phyloP scores from a whole-genome alignment of 2,888 invertebrate species.

The Ichneumoninae sp. region DNA sequence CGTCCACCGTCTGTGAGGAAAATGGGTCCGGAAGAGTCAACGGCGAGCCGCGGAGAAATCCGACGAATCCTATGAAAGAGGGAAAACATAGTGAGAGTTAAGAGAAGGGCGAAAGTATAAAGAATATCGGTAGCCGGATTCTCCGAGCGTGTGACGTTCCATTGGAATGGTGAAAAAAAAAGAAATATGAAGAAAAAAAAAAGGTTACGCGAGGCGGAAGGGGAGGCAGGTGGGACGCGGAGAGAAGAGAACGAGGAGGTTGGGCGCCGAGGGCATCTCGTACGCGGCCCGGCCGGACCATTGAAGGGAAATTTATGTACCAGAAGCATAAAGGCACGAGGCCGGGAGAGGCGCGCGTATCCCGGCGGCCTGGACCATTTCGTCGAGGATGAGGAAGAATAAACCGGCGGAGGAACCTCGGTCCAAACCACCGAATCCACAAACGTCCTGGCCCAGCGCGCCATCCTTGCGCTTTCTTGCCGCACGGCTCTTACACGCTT shows the following conservation, averaged over 20 bases:
- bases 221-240: slow-evolving; percentile 72
- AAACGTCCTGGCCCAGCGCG: slow-evolving; percentile 67
- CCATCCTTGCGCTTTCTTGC: slow-evolving; percentile 47
- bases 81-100: slow-evolving; percentile 43
- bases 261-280: slow-evolving; percentile 67
- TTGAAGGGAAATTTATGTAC: slow-evolving; percentile 80
- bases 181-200: slow-evolving; percentile 17
- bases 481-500: slow-evolving; percentile 27
- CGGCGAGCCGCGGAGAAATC: slow-evolving; percentile 21
- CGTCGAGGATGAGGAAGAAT: slow-evolving; percentile 47
- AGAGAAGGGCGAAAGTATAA: slow-evolving; percentile 53
- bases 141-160: slow-evolving; percentile 33
- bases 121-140: slow-evolving; percentile 37
- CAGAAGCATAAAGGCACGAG: slow-evolving; percentile 78
- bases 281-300: slow-evolving; percentile 70
- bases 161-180: slow-evolving; percentile 5
- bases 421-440: slow-evolving; percentile 77
- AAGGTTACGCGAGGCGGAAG: slow-evolving; percentile 49
- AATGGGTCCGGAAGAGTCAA: slow-evolving; percentile 37
- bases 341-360: slow-evolving; percentile 61
- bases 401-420: slow-evolving; percentile 60
- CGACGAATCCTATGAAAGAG: neutral
- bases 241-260: slow-evolving; percentile 53
- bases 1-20: neutral
- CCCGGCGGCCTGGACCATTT: slow-evolving; percentile 29